Base-by-base conservation (phyloP, 2,797 vertebrate genomes). In the Austrolebias charrua region DNA sequence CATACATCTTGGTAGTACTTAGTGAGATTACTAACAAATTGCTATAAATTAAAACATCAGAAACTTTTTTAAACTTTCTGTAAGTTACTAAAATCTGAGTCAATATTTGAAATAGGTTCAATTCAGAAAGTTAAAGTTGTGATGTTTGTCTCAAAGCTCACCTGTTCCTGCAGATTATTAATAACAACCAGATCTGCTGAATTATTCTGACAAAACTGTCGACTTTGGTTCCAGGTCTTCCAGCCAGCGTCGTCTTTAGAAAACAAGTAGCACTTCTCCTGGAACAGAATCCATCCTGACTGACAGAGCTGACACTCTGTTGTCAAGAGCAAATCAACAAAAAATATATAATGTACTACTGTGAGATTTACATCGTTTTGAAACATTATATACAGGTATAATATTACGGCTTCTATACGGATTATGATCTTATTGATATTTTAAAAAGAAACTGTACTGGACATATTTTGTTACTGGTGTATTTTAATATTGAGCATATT, bases 231-330 rank as follows among this genome's bases (percentile, higher is more conserved):
- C 89, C 87, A 82, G 0, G 20, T 45, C n/a, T 0, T 49, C 88
- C 80, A 85, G 1, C 31, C 6, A 4, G 0, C 0, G 8, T 5
- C 8, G 0, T 1, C 0, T 0, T 35, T 0, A 16, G 47, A 53
- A 60, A 90, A 80, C 12, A 63, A 50, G 54, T 92, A 91, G 69
- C 90, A 91, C 40, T 84, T 87, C 8, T 78, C 60, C n/a, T 84
- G 63, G 40, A 86, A 87, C 13, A 0, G 53, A 44, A 70, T 64
- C 90, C 90, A 91, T 1, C 10, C 14, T 0, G 2, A 1, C 14
- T 0, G 46, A 45, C 90, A 92, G 0, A 76, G 70, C 44, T 62
- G 66, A 75, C 88, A 92, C 29, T 48, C 67, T 70, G 59, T 9
- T 29, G 3, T 33, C 24, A 60, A 58, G 47, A 43, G 24, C 1